Evolutionary conservation across 2,113 vertebrate genomes (phyloP).

Genomic region (Clinocottus analis): DNA sequence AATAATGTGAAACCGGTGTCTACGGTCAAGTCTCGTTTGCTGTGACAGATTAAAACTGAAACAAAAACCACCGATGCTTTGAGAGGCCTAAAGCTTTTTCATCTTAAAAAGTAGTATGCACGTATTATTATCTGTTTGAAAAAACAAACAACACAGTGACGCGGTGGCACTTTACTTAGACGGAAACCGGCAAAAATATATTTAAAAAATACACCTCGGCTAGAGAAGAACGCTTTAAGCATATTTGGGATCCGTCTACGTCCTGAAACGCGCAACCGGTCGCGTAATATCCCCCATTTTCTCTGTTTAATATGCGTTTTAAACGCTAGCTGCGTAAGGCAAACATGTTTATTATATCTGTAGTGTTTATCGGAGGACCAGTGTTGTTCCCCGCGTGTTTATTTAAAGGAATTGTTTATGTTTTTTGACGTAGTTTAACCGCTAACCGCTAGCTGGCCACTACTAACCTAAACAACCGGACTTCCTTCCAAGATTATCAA

Average conservation of each 20-base stretch:
- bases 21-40: not conserved
- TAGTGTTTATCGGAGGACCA: accelerated
- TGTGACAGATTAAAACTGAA: not conserved
- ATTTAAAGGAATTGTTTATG: not conserved
- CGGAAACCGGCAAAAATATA: not conserved
- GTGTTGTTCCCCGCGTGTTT: accelerated
- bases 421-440: conserved; percentile 37
- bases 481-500: not conserved
- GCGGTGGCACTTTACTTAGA: not conserved
- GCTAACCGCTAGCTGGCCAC: conserved; percentile 34
- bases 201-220: not conserved
- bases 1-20: not conserved
- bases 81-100: conserved; percentile 8
- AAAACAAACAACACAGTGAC: not conserved
- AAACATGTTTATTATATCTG: accelerated
- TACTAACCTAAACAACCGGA: conserved; percentile 37
- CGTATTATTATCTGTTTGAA: not conserved
- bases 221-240: not conserved
- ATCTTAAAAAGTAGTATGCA: too few species aligned
- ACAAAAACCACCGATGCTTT: conserved; percentile 2
- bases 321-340: accelerated
- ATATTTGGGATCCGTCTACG: conserved; percentile 63
- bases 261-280: conserved; percentile 53
- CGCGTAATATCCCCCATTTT: not conserved
- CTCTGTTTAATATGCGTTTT: not conserved